Evolutionary conservation across 2,113 vertebrate species (phyloP).

Genomic region (Centrocercus urophasianus): DNA sequence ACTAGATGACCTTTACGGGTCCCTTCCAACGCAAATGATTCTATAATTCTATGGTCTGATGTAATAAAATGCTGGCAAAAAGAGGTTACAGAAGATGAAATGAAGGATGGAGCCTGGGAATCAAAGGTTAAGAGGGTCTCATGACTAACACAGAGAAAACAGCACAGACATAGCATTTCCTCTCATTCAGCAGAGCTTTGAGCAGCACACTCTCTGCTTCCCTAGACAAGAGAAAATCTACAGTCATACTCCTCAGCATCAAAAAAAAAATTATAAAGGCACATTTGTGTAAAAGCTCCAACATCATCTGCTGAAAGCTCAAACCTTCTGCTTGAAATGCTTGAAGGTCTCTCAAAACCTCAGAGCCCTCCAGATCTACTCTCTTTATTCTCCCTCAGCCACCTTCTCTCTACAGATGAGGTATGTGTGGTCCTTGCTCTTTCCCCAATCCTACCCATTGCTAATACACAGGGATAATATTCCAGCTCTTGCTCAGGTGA

Average conservation of each 20-base stretch:
- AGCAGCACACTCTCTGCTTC: not conserved
- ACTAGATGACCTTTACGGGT: not conserved
- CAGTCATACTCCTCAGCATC: not conserved
- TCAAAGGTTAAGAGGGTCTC: not conserved
- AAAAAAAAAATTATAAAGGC: not conserved
- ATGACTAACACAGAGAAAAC: not conserved
- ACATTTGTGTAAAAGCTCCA: not conserved
- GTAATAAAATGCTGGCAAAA: not conserved
- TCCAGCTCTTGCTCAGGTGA: not conserved
- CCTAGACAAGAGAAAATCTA: not conserved
- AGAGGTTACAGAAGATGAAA: not conserved
- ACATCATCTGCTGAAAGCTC: not conserved
- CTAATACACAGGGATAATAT: not conserved
- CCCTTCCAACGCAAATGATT: not conserved
- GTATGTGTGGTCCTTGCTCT: not conserved
- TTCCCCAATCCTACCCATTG: rapidly evolving
- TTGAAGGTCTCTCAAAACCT: not conserved
- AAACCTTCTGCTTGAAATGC: not conserved
- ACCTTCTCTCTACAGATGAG: not conserved
- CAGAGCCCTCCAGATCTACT: not conserved
- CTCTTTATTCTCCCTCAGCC: not conserved
- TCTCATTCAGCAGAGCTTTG: not conserved
- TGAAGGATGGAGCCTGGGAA: not conserved
- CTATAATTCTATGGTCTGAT: not conserved
- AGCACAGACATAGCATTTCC: not conserved